Evolutionary conservation across 2,797 vertebrate species (phyloP), one percentile per base, ranked within the genome.

Genomic region (Tinamus major): DNA sequence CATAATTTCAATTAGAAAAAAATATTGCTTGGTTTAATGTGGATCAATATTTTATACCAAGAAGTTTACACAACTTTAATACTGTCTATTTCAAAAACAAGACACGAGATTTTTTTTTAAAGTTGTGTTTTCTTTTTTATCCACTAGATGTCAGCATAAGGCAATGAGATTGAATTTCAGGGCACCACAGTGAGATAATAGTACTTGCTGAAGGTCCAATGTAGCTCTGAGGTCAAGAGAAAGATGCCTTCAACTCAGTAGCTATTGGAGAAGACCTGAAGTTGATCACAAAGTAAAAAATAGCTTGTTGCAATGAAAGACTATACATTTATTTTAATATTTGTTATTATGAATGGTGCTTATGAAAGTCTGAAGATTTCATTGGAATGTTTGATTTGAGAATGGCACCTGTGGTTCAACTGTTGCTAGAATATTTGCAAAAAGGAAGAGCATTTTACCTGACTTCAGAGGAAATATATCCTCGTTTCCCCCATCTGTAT

Each of bases 131-230:
- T 63, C 51, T 48, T 10, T 93, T 93, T 61, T n/a, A 59, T 97
- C 98, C 98, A 97, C 97, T 95, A 63, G 97, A 94, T 97, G 98
- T 98, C 97, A 96, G 91, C 19, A 4, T 86, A 97, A 97, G 95
- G 90, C 95, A 96, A 61, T 13, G 19, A 65, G 63, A 82, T 5
- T 39, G 76, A 35, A 7, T 58, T 51, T 75, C 18, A 51, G 65
- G 61, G 90, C 20, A 10, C n/a, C 79, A 21, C 31, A 64, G 24
- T 51, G 48, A n/a, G 75, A 95, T 79, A 80, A 90, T 39, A 33
- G 29, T 71, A 44, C 85, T 85, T 64, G 64, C 14, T 71, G 39
- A 83, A 77, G 92, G 8, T 14, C 10, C 8, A 6, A 0, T 2
- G 12, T 48, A 70, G 5, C 37, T 56, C 19, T 24, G 29, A 92